Evolutionary conservation across 2,797 vertebrate genomes (phyloP).

Genomic region (Falco naumanni): DNA sequence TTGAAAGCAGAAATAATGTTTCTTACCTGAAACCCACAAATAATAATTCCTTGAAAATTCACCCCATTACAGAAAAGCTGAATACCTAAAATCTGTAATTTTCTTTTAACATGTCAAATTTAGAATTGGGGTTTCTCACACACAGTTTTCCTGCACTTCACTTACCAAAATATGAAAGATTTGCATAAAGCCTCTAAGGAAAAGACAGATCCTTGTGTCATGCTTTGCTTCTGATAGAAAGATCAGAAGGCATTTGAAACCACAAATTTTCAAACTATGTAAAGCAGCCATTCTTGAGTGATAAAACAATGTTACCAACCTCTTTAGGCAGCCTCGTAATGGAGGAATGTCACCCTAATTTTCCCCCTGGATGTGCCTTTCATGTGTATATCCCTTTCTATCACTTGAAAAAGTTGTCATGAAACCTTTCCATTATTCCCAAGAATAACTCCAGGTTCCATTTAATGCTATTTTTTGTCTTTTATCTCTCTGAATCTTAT

Average conservation of each 20-base stretch:
- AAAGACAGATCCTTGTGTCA: not conserved
- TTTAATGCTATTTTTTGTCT: slow-evolving; percentile 8
- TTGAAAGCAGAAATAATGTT: not conserved
- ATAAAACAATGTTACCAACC: slow-evolving; percentile 1
- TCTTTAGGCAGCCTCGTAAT: not conserved
- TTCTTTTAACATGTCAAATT: not conserved
- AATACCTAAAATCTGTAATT: not conserved
- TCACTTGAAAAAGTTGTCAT: slow-evolving; percentile 13
- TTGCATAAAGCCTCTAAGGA: not conserved
- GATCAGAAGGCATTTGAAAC: not conserved
- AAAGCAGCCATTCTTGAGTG: not conserved
- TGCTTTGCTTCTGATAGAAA: not conserved
- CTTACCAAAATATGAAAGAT: not conserved
- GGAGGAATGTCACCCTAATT: not conserved
- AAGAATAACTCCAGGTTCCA: not conserved
- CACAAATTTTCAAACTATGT: not conserved
- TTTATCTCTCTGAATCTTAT: slow-evolving; percentile 29
- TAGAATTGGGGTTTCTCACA: not conserved
- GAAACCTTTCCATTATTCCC: slow-evolving; percentile 5
- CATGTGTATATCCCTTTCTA: not conserved
- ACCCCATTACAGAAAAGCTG: not conserved
- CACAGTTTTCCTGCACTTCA: not conserved
- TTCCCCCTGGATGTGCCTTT: not conserved
- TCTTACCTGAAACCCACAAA: not conserved
- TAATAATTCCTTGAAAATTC: not conserved